Conservation (phyloP, 2,888 invertebrate species). For the Branchellion lobata region DNA sequence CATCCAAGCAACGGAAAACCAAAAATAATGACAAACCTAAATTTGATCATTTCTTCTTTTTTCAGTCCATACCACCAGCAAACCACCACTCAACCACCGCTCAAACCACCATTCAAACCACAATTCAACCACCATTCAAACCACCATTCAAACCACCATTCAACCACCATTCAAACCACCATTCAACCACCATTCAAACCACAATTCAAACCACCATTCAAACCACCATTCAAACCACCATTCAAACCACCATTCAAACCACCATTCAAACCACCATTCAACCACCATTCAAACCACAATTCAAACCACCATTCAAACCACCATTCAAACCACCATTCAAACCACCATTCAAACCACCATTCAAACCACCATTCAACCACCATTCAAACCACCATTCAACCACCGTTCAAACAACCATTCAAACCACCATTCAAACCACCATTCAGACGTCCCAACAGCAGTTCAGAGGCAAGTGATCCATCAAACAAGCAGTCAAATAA, state of each 20-base stretch:
- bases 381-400: not conserved
- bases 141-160: not conserved
- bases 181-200: not conserved
- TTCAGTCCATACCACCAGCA: not conserved
- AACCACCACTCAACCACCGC: not conserved
- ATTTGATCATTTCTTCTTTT: too few relatives aligned
- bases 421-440: not conserved
- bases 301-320: too few relatives aligned
- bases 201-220: not conserved
- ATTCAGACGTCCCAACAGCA: not conserved
- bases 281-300: too few relatives aligned
- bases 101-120: not conserved
- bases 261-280: too few relatives aligned
- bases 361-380: not conserved
- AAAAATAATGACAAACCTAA: too few relatives aligned
- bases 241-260: too few relatives aligned
- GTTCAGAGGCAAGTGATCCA: not conserved
- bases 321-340: not conserved
- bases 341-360: not conserved
- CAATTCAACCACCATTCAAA: not conserved
- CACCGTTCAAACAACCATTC: not conserved
- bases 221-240: too few relatives aligned
- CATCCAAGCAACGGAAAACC: too few relatives aligned
- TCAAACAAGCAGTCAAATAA: conserved; percentile 15
- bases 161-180: not conserved